Percentiles rank a stretch among this genome's conserved stretches.
Conservation (phyloP, 1,140 invertebrate species). For the Drosophila asahinai region DNA sequence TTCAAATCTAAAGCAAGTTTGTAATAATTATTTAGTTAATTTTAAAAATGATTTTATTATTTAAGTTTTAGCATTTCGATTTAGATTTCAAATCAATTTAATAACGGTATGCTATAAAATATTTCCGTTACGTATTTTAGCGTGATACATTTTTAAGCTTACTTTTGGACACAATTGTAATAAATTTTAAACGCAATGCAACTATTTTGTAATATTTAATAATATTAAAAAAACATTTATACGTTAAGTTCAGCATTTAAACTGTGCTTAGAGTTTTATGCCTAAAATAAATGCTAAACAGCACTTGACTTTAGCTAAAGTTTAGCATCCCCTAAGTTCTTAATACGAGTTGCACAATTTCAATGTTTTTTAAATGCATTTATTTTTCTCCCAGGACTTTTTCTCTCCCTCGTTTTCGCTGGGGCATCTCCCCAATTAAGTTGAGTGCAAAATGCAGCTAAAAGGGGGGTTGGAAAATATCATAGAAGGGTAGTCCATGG, state of each 20-base stretch:
- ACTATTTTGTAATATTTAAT: not conserved
- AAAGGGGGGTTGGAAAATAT: conserved; percentile 1
- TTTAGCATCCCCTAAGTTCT: conserved; percentile 9
- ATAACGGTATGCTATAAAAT: no score
- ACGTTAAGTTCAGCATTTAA: no score
- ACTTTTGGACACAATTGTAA: no score
- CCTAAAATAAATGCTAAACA: not conserved
- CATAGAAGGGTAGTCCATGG: conserved; percentile 17
- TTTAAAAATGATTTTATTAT: no score
- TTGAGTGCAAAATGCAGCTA: conserved; percentile 67
- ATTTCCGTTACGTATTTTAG: not conserved
- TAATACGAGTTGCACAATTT: conserved; percentile 13
- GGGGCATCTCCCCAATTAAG: conserved; percentile 69
- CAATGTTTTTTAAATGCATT: conserved; percentile 48
- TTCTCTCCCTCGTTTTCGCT: conserved; percentile 6
- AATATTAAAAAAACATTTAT: no score
- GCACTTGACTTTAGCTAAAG: not conserved
- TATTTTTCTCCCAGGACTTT: conserved; percentile 50
- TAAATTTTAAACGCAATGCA: not conserved
- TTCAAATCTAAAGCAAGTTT: no score
- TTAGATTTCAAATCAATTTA: no score
- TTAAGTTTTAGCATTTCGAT: no score
- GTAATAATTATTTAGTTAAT: no score
- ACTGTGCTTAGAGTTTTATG: not conserved
- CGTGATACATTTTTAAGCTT: not conserved